These are phyloP conservation scores for Bombyx huttoni DNA, from an alignment of 2,888 invertebrate genomes.

Conservation along the genomic window DNA sequence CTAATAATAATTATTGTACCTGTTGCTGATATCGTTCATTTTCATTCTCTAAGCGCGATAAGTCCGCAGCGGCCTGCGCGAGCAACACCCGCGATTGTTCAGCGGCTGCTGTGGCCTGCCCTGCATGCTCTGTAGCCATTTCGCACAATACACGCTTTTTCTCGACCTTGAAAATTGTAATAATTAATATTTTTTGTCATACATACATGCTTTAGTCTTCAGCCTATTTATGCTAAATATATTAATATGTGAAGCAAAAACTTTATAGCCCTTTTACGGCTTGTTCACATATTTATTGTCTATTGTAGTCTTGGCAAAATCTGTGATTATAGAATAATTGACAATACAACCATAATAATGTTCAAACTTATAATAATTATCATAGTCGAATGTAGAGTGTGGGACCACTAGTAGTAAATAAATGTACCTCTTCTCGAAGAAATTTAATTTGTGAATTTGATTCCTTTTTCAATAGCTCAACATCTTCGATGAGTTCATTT, in stretches of 20 bases:
- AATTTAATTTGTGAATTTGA: slow-evolving; percentile 51
- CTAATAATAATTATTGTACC: slow-evolving; percentile 18
- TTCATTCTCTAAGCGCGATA: slow-evolving; percentile 46
- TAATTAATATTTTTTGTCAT: not conserved
- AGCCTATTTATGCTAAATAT: no score
- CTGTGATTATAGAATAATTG: no score
- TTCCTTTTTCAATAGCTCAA: slow-evolving; percentile 54
- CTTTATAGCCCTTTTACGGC: no score
- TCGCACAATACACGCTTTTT: slow-evolving; percentile 45
- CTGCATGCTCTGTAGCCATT: slow-evolving; percentile 52
- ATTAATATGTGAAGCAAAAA: no score
- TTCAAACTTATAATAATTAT: no score
- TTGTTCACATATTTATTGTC: no score
- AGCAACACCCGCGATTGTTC: slow-evolving; percentile 50
- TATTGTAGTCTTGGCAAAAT: no score
- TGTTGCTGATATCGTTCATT: slow-evolving; percentile 45
- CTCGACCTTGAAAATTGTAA: slow-evolving; percentile 32
- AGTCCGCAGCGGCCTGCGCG: slow-evolving; percentile 44
- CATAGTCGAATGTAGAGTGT: not conserved
- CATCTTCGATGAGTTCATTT: slow-evolving; percentile 59
- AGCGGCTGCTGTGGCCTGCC: slow-evolving; percentile 46
- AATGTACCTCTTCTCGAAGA: slow-evolving; percentile 48
- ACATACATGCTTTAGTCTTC: no score
- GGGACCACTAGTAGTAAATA: not conserved
- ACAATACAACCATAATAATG: no score